phyloP scores from a whole-genome alignment of 2,888 invertebrate species.

The Brachyptera risi region DNA sequence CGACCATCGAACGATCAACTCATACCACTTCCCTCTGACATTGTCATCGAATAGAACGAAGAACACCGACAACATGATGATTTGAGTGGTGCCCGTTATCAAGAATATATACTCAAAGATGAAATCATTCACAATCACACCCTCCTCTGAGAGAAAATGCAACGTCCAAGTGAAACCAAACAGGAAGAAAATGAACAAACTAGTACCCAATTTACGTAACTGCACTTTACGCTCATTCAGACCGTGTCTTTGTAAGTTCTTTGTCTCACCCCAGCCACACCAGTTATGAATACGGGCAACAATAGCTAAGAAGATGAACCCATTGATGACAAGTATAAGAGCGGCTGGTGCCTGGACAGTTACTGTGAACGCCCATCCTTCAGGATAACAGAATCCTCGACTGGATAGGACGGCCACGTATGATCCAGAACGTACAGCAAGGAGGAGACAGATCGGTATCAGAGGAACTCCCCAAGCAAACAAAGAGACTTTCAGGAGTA shows the following conservation, averaged over 20 bases:
- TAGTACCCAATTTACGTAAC: neutral
- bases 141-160: neutral
- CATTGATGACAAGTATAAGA: neutral
- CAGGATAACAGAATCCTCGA: slow-evolving; percentile 15
- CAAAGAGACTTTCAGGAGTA: slow-evolving; percentile 5
- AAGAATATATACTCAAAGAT: neutral
- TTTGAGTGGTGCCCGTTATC: neutral
- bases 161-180: neutral
- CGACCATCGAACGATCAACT: neutral
- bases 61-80: neutral
- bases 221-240: neutral
- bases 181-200: neutral
- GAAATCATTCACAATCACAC: neutral
- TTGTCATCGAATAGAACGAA: neutral
- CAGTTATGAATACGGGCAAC: neutral
- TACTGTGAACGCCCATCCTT: too few relatives aligned
- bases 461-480: slow-evolving; percentile 13
- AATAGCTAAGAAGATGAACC: slow-evolving; percentile 2
- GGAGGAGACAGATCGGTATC: neutral
- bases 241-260: neutral
- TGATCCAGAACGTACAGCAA: neutral
- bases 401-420: neutral
- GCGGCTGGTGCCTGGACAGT: slow-evolving; percentile 6
- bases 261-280: neutral
- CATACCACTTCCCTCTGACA: neutral